Base-by-base conservation (phyloP, 1,140 invertebrate species). In the Lerema accius region DNA sequence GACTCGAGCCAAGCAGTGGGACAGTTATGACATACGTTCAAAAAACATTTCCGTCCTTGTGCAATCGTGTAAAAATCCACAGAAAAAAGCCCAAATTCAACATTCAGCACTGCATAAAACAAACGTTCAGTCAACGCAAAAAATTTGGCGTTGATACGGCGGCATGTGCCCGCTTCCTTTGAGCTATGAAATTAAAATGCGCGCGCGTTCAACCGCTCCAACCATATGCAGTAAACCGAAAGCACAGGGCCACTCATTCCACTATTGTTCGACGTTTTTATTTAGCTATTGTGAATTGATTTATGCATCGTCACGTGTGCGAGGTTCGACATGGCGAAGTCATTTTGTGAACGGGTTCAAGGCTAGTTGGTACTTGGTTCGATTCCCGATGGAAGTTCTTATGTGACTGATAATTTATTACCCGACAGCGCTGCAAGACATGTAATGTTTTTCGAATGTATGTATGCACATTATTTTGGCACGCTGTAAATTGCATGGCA, bases 181-280 rank as follows among this genome's bases (percentile, higher is more conserved):
- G 70, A 72, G 63, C 66, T 68, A 76, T 80, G 76, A 77, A 81
- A 77, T 81, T 77, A 67, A 77, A 75, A 81, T 78, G 74, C 69
- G 72, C 66, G 46, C 45, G 73, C 76, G 73, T 46, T 55, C 69
- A 72, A 77, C 60, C 77, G 73, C 65, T 71, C 66, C 76, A 62
- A 40, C 73, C 73, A 76, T 74, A 80, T 74, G 71, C 71, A 80
- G 78, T 74, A 73, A 80, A 75, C 63, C 67, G 69, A 65, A 77
- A 51, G 70, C 72, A 77, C 75, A 71, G 76, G 76, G 37, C 62
- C 70, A 76, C 67, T 72, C 69, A 78, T 70, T 78, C 73, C 71
- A 74, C 78, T 78, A 76, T 77, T 72, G 67, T 73, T 76, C 35
- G 46, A 40, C 37, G 51, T 74, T 77, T 76, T 71, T 76, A 61